Conservation (phyloP, 2,113 vertebrate genomes). For the Poeciliopsis retropinna region DNA sequence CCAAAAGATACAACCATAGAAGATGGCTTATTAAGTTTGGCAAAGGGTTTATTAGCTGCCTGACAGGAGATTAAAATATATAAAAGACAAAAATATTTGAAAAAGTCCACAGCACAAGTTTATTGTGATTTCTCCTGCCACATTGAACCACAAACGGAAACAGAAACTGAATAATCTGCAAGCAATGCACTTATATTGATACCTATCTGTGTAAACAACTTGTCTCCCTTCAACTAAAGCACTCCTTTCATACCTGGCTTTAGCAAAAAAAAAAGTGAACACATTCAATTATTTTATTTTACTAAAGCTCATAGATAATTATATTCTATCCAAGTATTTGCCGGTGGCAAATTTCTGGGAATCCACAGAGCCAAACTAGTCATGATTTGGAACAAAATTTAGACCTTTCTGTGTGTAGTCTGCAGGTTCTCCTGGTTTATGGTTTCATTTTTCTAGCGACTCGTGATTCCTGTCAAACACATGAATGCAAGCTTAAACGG, state of each 20-base stretch:
- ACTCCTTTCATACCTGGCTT: not conserved
- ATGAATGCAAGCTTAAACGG: too few relatives aligned
- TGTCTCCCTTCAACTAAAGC: not conserved
- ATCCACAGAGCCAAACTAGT: too few relatives aligned
- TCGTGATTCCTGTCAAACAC: too few relatives aligned
- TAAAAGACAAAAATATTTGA: not conserved
- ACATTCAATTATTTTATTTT: too few relatives aligned
- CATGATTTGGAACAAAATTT: too few relatives aligned
- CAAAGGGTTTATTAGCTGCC: slow-evolving; percentile 30
- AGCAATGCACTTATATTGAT: not conserved
- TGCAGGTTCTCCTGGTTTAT: too few relatives aligned
- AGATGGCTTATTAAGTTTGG: slow-evolving; percentile 14
- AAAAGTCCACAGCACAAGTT: not conserved
- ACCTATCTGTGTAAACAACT: not conserved
- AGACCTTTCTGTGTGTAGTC: too few relatives aligned
- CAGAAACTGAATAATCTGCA: not conserved
- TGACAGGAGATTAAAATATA: slow-evolving; percentile 22
- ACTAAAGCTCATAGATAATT: too few relatives aligned
- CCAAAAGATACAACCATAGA: slow-evolving; percentile 26
- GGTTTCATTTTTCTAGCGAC: too few relatives aligned
- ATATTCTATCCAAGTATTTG: too few relatives aligned
- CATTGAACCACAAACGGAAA: not conserved
- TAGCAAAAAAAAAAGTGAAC: not conserved
- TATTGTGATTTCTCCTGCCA: not conserved
- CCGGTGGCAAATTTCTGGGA: too few relatives aligned